A percentile compares a stretch with the other conserved stretches of the same genome.
These are phyloP conservation scores for Muscidifurax raptorellus DNA, from an alignment of 1,140 invertebrate species.

Conservation along the genomic window DNA sequence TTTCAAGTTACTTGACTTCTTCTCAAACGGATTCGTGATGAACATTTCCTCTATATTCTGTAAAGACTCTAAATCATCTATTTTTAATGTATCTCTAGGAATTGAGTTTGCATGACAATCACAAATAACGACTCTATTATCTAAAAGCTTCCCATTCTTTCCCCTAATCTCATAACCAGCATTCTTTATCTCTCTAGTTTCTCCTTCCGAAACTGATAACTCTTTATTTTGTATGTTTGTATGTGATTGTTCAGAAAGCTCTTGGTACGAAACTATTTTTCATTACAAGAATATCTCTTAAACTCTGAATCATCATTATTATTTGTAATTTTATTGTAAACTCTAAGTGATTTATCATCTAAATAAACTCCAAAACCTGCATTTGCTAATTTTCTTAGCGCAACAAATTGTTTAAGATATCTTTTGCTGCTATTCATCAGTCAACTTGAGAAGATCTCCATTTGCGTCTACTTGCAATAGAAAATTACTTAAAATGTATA, in stretches of 20 bases:
- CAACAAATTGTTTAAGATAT: conserved; percentile 52
- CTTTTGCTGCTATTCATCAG: conserved; percentile 52
- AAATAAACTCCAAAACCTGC: conserved; percentile 52
- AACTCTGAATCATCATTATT: neutral
- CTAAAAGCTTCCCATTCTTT: no score
- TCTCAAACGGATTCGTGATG: conserved; percentile 15
- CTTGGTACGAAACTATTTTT: neutral
- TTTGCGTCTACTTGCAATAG: neutral
- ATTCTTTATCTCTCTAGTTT: conserved; percentile 43
- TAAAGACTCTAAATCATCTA: no score
- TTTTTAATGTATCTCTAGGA: no score
- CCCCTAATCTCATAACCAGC: neutral
- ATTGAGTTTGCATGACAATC: no score
- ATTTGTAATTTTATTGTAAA: conserved; percentile 46
- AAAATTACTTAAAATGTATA: no score
- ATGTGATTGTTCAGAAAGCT: conserved; percentile 49
- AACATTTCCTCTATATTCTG: no score
- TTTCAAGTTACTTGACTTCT: neutral
- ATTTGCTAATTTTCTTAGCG: conserved; percentile 51
- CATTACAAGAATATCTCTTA: neutral
- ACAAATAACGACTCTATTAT: no score
- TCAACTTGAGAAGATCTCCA: neutral
- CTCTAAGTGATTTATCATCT: conserved; percentile 51
- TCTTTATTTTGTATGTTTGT: conserved; percentile 24
- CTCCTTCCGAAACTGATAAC: conserved; percentile 55